Conservation (phyloP, 2,888 invertebrate species). For the Caenorhabditis sinica region DNA sequence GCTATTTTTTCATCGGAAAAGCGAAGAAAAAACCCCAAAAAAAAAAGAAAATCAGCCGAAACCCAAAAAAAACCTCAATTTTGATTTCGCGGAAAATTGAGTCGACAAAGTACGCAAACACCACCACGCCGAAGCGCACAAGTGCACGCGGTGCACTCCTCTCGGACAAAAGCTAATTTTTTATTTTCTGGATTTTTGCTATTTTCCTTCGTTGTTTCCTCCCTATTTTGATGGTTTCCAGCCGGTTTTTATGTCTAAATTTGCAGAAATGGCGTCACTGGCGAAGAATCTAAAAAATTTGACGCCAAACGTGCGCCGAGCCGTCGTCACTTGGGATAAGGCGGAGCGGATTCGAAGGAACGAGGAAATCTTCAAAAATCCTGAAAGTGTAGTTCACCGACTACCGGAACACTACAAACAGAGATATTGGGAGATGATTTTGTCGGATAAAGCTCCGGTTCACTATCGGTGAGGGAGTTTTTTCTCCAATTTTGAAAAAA, state of each 20-base stretch:
- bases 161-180: neutral
- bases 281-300: conserved; percentile 79
- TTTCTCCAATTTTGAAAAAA: neutral
- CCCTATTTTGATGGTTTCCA: neutral
- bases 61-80: conserved; percentile 1
- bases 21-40: neutral
- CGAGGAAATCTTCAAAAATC: conserved; percentile 82
- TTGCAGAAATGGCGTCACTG: conserved; percentile 70
- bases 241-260: neutral
- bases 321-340: conserved; percentile 82
- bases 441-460: conserved; percentile 84
- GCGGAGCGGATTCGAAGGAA: conserved; percentile 80
- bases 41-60: neutral
- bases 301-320: conserved; percentile 71
- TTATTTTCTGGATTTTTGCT: neutral
- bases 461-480: conserved; percentile 83
- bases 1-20: too few relatives aligned
- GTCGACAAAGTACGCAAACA: conserved; percentile 37
- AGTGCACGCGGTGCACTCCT: conserved; percentile 24
- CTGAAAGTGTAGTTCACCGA: conserved; percentile 81
- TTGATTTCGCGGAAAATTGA: conserved; percentile 5
- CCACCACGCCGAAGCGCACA: conserved; percentile 27
- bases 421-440: conserved; percentile 80
- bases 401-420: conserved; percentile 81
- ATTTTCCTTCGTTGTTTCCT: neutral